These are phyloP conservation scores for Blera fallax DNA, from an alignment of 2,888 invertebrate species.

Conservation along the genomic window DNA sequence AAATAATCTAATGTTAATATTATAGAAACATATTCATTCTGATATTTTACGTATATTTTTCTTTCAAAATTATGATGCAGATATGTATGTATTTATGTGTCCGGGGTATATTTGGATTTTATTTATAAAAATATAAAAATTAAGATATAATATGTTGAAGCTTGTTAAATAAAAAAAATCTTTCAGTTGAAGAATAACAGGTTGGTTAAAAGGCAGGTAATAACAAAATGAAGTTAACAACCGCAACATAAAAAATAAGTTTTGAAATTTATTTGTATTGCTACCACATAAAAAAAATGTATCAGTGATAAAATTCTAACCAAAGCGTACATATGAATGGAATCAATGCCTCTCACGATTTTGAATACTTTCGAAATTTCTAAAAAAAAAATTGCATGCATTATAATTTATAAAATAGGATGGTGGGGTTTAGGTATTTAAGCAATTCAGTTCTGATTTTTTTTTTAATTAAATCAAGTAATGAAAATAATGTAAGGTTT, in stretches of 20 bases:
- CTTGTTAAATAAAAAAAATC: not conserved
- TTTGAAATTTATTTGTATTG: not conserved
- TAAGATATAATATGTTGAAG: not conserved
- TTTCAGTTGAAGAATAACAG: not conserved
- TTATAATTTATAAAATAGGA: not conserved
- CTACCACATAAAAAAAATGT: not conserved
- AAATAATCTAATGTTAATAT: slow-evolving; percentile 15
- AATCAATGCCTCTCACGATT: not conserved
- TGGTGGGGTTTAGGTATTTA: not conserved
- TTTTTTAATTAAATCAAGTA: not conserved
- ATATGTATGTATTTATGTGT: slow-evolving; percentile 2
- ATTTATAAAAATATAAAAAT: slow-evolving; percentile 6
- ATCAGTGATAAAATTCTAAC: not conserved
- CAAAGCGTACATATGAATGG: not conserved
- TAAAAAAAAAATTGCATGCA: not conserved
- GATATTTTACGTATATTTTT: slow-evolving; percentile 16
- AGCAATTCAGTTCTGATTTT: slow-evolving; percentile 3
- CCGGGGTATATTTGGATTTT: not conserved
- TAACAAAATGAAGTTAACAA: not conserved
- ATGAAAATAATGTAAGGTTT: not conserved
- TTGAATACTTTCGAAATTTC: not conserved
- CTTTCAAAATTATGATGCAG: not conserved
- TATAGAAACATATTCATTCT: not conserved
- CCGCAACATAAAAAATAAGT: not conserved
- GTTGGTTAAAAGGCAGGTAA: not conserved